Base-by-base conservation (phyloP, 2,797 vertebrate genomes). In the Squalus acanthias region DNA sequence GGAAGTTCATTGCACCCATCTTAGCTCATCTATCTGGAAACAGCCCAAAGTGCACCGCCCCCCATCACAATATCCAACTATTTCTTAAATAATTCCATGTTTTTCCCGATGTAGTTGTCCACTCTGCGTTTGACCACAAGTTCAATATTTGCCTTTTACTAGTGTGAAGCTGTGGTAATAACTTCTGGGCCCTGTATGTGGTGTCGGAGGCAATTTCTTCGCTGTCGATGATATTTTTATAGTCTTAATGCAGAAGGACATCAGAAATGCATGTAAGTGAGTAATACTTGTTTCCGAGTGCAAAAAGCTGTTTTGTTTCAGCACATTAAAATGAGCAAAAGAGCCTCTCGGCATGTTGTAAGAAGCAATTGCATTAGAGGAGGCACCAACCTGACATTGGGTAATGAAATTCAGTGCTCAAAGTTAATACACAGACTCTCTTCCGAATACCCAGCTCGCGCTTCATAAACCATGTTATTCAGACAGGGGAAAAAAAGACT, bases 251-350 rank as follows among this genome's bases (percentile, higher is more conserved):
- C 15, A 50, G n/a, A 17, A 20, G 50, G 20, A 26, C 85, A 88
- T 17, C 9, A 9, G 46, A 10, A 53, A 20, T 53, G 50, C 46
- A 50, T 88, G 50, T 88, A 88, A 39, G 24, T 53, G 50, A 88
- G 9, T 9, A 57, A 24, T 7, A 53, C n/a, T 82, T 22, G 6
- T 20, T 53, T 53, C 50, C 2, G 6, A 88, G 8, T 9, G 20
- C 46, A 88, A 88, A 88, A 88, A 53, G 85, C 50, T 88, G 50
- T 39, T 88, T 88, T 88, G 46, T 88, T 50, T 57, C 85, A 88
- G 46, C 85, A 12, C 7, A 88, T 39, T 53, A 50, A 88, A 88
- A 88, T 26, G 20, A 88, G 85, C 22, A 88, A 87, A 15, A 24
- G 17, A 10, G 82, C 46, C 39, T 88, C 76, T 82, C 85, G 24